Base-by-base conservation (phyloP, 1,140 invertebrate species). In the Ridgeia piscesae region DNA sequence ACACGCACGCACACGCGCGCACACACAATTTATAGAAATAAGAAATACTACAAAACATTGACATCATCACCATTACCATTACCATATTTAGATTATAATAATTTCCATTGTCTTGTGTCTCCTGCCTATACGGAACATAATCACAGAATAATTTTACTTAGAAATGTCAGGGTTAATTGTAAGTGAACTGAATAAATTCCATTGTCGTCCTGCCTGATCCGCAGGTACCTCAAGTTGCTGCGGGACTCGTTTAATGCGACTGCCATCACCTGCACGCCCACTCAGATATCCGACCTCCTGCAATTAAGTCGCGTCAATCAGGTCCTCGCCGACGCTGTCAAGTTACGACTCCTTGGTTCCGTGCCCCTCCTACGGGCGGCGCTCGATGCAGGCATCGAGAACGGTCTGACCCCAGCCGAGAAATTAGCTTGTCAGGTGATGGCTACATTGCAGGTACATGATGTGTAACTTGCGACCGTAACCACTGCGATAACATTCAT, bases 191-290 rank as follows among this genome's bases (percentile, higher is more conserved):
- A 42, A 6, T 89, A 33, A 89, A 4, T 89, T 89, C 34, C 8
- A 4, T 8, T 6, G 34, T 34, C 89, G 9, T 14, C 89, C 9
- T 90, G 33, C 35, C 34, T 6, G n/a, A 27, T 90, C 89, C 48
- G 42, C n/a, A 91, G 91, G 48, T 91, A 48, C 33, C 48, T 91
- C 35, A 91, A 91, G 48, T 35, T 91, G 17, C 11, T 91, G 91
- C 34, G 91, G 21, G 91, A 91, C 91, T 91, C 91, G 1, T 91
- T 91, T 91, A 35, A 91, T 58, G 34, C 91, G 34, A 91, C 34
- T 17, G 9, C n/a, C 48, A 14, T 34, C 8, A 6, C 11, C 34
- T 21, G 33, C 17, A 34, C 34, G 11, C 91, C 91, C 48, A 34
- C 34, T 14, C 33, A 33, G 34, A 91, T 91, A 4, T 8, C 91